Evolutionary conservation across 92 coral and sea anemone species (phyloP).

Genomic region (Chrysogorgia sp.): DNA sequence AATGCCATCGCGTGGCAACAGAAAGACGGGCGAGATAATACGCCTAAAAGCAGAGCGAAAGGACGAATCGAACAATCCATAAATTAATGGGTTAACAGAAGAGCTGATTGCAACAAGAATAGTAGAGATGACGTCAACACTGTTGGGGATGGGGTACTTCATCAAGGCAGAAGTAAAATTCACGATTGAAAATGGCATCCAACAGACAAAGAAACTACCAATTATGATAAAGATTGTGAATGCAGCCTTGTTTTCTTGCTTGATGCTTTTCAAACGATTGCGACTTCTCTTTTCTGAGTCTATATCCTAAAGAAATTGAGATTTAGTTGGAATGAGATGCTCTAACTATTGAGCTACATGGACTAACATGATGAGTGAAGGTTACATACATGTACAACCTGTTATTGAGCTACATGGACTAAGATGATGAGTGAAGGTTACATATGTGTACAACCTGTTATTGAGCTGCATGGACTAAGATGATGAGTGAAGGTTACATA

Average conservation of each 20-base stretch:
- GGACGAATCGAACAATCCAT: conserved; percentile 37
- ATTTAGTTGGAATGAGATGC: neutral
- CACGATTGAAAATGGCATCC: conserved; percentile 30
- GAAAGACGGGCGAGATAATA: conserved; percentile 15
- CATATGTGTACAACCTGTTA: too few relatives aligned
- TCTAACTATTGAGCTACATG: too few relatives aligned
- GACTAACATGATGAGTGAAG: too few relatives aligned
- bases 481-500: too few relatives aligned
- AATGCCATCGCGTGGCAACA: too few relatives aligned
- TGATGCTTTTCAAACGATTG: neutral
- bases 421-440: too few relatives aligned
- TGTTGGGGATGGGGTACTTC: neutral
- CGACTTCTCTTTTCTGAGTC: neutral
- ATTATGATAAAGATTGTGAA: conserved; percentile 28
- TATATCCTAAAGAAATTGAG: neutral
- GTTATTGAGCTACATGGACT: too few relatives aligned
- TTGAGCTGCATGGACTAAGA: too few relatives aligned
- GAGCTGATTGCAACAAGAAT: conserved; percentile 15
- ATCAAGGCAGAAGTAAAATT: conserved; percentile 25
- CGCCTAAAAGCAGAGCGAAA: conserved; percentile 26
- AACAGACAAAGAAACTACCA: conserved; percentile 22
- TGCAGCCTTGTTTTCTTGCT: conserved; percentile 39
- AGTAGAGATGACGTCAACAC: conserved; percentile 29
- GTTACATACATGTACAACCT: too few relatives aligned
- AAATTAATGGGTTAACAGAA: conserved; percentile 19